phyloP scores from a whole-genome alignment of 2,888 invertebrate genomes.

The Anoplius nigerrimus region DNA sequence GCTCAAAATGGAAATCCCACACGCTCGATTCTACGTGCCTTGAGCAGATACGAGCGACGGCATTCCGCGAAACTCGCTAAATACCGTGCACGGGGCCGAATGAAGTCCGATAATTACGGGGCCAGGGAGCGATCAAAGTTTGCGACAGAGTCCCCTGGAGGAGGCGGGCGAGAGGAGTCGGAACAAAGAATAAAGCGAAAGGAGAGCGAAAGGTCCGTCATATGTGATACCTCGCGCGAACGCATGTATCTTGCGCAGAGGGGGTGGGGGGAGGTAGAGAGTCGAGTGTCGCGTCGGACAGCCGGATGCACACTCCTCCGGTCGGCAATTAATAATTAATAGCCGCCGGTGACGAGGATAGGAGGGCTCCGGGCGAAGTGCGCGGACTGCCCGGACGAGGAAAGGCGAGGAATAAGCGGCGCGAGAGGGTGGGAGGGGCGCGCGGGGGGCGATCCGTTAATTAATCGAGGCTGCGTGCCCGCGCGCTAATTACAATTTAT shows the following conservation, averaged over 20 bases:
- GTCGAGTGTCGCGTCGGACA: constrained; percentile 60
- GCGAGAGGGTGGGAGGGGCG: background rate
- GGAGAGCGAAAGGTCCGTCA: background rate
- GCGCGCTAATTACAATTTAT: constrained; percentile 73
- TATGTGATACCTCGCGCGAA: too few relatives aligned
- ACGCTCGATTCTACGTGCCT: too few relatives aligned
- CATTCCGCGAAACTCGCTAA: too few relatives aligned
- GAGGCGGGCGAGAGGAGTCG: too few relatives aligned
- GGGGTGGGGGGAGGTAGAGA: constrained; percentile 29
- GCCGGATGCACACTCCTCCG: constrained; percentile 62
- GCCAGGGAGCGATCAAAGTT: background rate
- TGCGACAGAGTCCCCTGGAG: background rate
- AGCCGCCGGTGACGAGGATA: constrained; percentile 52
- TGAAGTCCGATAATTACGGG: background rate
- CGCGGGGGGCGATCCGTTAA: constrained; percentile 58
- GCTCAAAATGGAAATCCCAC: too few relatives aligned
- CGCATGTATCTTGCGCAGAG: constrained; percentile 6
- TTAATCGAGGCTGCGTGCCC: constrained; percentile 67
- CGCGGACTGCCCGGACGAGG: background rate
- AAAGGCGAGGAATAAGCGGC: background rate
- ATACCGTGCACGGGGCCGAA: too few relatives aligned
- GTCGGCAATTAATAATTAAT: constrained; percentile 71
- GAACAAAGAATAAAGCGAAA: background rate
- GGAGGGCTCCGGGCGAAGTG: constrained; percentile 1
- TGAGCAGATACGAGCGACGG: too few relatives aligned